Base-by-base conservation (phyloP, 2,113 vertebrate species). In the Rhea pennata region DNA sequence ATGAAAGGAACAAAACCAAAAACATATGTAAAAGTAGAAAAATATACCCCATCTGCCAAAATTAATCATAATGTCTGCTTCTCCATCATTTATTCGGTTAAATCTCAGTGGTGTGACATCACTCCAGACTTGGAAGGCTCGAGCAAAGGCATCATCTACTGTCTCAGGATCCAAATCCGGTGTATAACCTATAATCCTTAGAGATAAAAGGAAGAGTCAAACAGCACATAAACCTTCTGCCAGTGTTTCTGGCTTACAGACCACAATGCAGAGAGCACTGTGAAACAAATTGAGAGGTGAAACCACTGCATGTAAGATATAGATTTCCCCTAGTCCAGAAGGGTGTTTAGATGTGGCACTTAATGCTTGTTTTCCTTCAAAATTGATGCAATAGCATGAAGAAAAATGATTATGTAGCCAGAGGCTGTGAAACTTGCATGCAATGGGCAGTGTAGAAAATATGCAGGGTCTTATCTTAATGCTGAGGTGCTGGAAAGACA, bases 11-110 rank as follows among this genome's bases (percentile, higher is more conserved):
- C 48, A 91, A 93, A 96, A 7, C 27, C 8, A 65, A 80, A 90
- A 71, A 0, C 42, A 40, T 50, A 83, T 75, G 75, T 85, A 90
- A 88, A 90, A 90, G 46, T 31, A 81, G 40, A 84, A 91, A 91
- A 21, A 69, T 72, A 69, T 99, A 99, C 99, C 99, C 98, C 99
- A 99, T 93, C 99, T 98, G n/a, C 99, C 99, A 85, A 99, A 99
- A 93, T 99, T 99, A 92, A 99, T 98, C 99, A 99, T 99, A 92
- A 99, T 99, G 97, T 99, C 99, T 24, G 99, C 99, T 84, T 99
- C 99, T 96, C 99, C 99, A 14, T 99, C 99, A 1, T 98, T 98
- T 92, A 99, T 97, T 75, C 99, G 98, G 42, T 96, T 98, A 95
- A 99, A 99, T 33, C 96, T 89, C 39, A 99, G 98, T 0, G 99